These are phyloP conservation scores for Eremobia ochroleuca DNA, from an alignment of 2,888 invertebrate species.

Conservation along the genomic window DNA sequence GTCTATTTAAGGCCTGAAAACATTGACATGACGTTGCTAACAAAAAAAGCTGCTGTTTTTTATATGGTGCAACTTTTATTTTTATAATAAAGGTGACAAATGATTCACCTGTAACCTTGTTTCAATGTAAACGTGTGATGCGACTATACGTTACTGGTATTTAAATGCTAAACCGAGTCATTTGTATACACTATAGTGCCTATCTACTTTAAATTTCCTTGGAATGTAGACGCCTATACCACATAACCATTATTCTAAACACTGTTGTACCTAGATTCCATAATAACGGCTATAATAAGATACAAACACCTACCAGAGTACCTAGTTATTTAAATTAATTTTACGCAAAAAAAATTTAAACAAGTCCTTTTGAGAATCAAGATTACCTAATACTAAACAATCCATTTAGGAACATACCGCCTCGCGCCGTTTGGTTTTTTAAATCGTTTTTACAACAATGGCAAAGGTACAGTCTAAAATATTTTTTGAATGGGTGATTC, in stretches of 20 bases:
- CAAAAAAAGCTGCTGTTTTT: slow-evolving; percentile 27
- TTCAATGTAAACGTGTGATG: slow-evolving; percentile 66
- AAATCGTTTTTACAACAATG: slow-evolving; percentile 26
- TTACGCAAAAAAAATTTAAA: too few relatives aligned
- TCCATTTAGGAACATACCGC: slow-evolving; percentile 30
- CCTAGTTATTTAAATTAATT: not conserved
- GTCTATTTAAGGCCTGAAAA: slow-evolving; percentile 32
- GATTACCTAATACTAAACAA: not conserved
- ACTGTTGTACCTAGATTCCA: slow-evolving; percentile 34
- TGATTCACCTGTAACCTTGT: slow-evolving; percentile 69
- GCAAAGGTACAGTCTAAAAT: slow-evolving; percentile 6
- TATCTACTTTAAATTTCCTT: slow-evolving; percentile 69
- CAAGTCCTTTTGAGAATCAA: not conserved
- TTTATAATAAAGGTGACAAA: slow-evolving; percentile 33
- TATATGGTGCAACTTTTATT: slow-evolving; percentile 17
- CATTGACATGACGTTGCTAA: slow-evolving; percentile 37
- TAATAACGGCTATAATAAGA: slow-evolving; percentile 11
- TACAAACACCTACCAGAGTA: not conserved
- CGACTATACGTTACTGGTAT: slow-evolving; percentile 66
- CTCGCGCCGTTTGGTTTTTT: slow-evolving; percentile 26
- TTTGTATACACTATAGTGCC: slow-evolving; percentile 56
- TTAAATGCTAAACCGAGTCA: slow-evolving; percentile 74
- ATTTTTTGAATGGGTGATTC: slow-evolving; percentile 1
- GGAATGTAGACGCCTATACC: slow-evolving; percentile 51
- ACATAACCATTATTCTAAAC: slow-evolving; percentile 43